A percentile compares a stretch with the other conserved stretches of the same genome.
phyloP scores from a whole-genome alignment of 2,888 invertebrate genomes.

The Notodonta ziczac region DNA sequence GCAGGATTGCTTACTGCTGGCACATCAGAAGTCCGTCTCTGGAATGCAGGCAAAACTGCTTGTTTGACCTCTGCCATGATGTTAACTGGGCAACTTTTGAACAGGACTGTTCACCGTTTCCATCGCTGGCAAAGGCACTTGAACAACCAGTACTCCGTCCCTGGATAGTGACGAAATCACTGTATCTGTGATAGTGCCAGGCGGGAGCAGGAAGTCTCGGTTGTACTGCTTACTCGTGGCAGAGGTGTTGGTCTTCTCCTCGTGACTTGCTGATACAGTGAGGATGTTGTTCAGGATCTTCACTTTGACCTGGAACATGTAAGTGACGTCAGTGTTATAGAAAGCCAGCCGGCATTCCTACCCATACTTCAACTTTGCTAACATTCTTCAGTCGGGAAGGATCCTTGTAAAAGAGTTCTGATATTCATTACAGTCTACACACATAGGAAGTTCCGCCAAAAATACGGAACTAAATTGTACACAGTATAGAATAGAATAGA shows the following conservation, averaged over 20 bases:
- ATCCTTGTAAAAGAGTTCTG: too few species aligned
- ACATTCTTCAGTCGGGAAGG: too few species aligned
- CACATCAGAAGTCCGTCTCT: too few species aligned
- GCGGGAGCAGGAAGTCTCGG: constrained; percentile 95
- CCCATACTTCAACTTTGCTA: too few species aligned
- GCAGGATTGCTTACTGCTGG: too few species aligned
- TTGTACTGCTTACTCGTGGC: constrained; percentile 96
- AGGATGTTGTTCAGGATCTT: constrained; percentile 52
- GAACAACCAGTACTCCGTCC: constrained; percentile 96
- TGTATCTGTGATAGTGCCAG: constrained; percentile 94
- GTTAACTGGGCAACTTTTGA: background rate
- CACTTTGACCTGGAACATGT: constrained; percentile 65
- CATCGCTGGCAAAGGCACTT: constrained; percentile 90
- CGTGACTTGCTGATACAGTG: constrained; percentile 95
- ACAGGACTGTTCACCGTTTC: constrained; percentile 3
- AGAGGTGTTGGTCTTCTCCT: constrained; percentile 94
- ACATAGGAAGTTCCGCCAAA: too few species aligned
- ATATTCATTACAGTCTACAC: too few species aligned
- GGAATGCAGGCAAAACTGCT: too few species aligned
- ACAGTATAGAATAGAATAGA: too few species aligned
- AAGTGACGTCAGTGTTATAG: background rate
- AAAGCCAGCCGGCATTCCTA: too few species aligned
- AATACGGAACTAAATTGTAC: too few species aligned
- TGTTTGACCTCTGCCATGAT: background rate
- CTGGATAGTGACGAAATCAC: constrained; percentile 95